Evolutionary conservation across 2,797 vertebrate genomes (phyloP).

Genomic region (Schizothorax lantsangensis): DNA sequence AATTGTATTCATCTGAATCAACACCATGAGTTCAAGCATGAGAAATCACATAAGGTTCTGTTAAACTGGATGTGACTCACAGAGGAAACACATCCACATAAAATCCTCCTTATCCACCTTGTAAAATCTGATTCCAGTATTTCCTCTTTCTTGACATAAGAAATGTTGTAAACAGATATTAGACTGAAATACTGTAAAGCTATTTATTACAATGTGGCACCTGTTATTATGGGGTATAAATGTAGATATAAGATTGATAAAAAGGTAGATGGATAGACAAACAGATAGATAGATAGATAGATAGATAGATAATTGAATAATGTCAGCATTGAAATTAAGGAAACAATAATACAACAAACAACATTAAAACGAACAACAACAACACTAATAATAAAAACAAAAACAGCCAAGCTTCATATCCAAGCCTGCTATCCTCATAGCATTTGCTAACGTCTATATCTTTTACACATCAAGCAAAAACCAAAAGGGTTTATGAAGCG

Average conservation of each 20-base stretch:
- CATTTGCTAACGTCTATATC: conserved; percentile 28
- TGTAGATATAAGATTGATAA: background rate
- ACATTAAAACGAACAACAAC: background rate
- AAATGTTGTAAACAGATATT: background rate
- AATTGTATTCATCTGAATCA: conserved; percentile 6
- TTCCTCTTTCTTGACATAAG: background rate
- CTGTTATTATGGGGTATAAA: background rate
- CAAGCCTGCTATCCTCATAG: conserved; percentile 26
- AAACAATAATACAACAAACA: background rate
- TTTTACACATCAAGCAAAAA: background rate
- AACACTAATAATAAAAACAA: background rate
- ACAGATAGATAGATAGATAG: background rate
- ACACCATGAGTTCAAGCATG: conserved; percentile 3
- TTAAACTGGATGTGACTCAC: conserved; percentile 31
- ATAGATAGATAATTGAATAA: background rate
- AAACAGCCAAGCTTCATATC: background rate
- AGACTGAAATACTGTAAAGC: background rate
- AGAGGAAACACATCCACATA: conserved; percentile 11
- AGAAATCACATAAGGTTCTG: conserved; percentile 14
- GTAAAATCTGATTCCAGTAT: background rate
- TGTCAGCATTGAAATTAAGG: background rate
- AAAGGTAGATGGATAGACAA: background rate
- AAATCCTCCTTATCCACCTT: background rate
- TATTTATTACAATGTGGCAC: background rate
- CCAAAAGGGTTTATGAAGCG: background rate